Percentiles rank a stretch among this genome's conserved stretches.
These are phyloP conservation scores for Phenganax subtilis DNA, from an alignment of 92 coral and sea anemone species.

Conservation along the genomic window DNA sequence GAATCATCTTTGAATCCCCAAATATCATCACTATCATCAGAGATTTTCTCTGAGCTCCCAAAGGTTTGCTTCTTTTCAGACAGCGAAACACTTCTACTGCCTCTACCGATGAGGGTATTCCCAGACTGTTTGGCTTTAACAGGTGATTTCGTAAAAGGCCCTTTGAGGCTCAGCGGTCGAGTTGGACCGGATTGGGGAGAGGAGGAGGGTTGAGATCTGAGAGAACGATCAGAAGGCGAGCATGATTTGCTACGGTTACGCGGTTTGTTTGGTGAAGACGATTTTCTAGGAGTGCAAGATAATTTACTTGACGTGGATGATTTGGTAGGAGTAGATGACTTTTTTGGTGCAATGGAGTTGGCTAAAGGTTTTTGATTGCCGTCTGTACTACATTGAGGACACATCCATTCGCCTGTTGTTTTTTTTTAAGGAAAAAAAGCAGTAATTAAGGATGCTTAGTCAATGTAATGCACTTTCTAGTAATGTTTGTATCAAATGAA, in stretches of 20 bases:
- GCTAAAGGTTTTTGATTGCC: background rate
- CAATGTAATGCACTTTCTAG: too few species aligned
- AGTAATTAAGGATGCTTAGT: background rate
- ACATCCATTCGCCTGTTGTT: background rate
- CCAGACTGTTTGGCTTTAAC: background rate
- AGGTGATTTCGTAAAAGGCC: constrained; percentile 7
- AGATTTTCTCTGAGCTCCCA: background rate
- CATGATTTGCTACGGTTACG: too few species aligned
- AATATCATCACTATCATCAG: constrained; percentile 12
- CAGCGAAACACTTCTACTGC: background rate
- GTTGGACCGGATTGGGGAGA: constrained; percentile 1
- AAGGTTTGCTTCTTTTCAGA: background rate
- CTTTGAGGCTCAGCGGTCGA: constrained; percentile 5
- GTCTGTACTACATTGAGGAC: background rate
- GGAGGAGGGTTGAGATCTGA: background rate
- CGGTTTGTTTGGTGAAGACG: too few species aligned
- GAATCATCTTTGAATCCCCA: constrained; percentile 10
- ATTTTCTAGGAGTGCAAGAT: background rate
- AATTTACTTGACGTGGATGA: constrained; percentile 1
- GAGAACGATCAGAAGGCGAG: too few species aligned
- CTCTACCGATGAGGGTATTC: background rate
- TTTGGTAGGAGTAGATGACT: background rate
- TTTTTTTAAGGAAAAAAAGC: background rate
- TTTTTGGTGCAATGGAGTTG: background rate
- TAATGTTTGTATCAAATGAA: too few species aligned